Evolutionary conservation across 2,113 vertebrate species (phyloP).

Genomic region (Microtus montanus): DNA sequence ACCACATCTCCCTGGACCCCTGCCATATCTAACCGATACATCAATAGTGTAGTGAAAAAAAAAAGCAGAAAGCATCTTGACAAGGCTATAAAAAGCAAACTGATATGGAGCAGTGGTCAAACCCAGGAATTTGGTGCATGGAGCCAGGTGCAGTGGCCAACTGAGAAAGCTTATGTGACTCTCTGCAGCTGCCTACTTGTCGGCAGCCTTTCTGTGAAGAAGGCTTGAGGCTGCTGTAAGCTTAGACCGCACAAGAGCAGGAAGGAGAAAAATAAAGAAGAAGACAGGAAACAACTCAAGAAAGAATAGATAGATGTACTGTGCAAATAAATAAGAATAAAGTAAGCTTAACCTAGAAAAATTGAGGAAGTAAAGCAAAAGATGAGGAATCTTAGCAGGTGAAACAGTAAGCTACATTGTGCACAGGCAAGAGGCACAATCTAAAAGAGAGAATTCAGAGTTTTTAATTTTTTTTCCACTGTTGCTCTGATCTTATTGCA

Average conservation of each 20-base stretch:
- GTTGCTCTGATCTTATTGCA: background rate
- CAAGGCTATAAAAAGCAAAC: conserved; percentile 59
- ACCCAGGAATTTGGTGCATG: conserved; percentile 32
- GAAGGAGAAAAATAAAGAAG: background rate
- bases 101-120: conserved; percentile 53
- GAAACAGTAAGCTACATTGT: background rate
- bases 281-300: conserved; percentile 42
- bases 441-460: background rate
- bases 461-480: background rate
- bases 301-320: background rate
- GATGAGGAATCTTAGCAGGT: background rate
- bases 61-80: conserved; percentile 76
- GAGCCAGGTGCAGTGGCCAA: conserved; percentile 67
- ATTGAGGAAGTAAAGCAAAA: background rate
- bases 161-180: conserved; percentile 58
- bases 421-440: background rate
- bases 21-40: conserved; percentile 71
- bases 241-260: conserved; percentile 31
- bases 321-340: background rate
- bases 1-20: conserved; percentile 68
- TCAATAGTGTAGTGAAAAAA: conserved; percentile 68
- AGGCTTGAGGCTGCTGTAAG: background rate
- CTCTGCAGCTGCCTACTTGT: conserved; percentile 48
- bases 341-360: background rate
- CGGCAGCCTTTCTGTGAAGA: conserved; percentile 67